Evolutionary conservation across 2,888 invertebrate species (phyloP).

Genomic region (Thymelicus sylvestris): DNA sequence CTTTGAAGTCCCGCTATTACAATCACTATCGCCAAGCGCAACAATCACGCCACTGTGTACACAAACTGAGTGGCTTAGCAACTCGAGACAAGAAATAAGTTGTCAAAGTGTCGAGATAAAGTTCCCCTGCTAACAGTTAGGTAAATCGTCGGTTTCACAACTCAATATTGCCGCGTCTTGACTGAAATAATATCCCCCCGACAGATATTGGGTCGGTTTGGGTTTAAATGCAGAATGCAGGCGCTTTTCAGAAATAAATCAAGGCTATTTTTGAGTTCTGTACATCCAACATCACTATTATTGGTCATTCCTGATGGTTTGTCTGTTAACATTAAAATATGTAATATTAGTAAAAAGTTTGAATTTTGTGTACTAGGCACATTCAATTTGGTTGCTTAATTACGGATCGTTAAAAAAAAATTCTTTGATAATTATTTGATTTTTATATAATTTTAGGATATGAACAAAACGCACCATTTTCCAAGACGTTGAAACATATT

Average conservation of each 20-base stretch:
- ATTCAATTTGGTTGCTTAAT: too few relatives aligned
- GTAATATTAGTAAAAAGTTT: too few relatives aligned
- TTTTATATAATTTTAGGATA: too few relatives aligned
- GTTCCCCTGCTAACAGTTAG: constrained; percentile 78
- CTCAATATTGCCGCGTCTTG: constrained; percentile 74
- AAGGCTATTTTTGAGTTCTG: background rate
- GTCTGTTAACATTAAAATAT: too few relatives aligned
- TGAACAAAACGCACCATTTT: too few relatives aligned
- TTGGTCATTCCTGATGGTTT: too few relatives aligned
- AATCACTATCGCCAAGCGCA: constrained; percentile 48
- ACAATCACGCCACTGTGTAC: constrained; percentile 71
- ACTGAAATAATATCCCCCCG: constrained; percentile 30
- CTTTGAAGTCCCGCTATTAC: constrained; percentile 35
- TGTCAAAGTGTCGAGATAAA: constrained; percentile 82
- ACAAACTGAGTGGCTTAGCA: constrained; percentile 75
- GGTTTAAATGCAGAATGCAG: constrained; percentile 15
- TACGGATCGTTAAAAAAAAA: too few relatives aligned
- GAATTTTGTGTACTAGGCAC: too few relatives aligned
- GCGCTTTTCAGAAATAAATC: background rate
- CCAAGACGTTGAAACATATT: too few relatives aligned
- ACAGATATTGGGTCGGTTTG: constrained; percentile 24
- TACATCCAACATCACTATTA: background rate
- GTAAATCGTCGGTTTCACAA: constrained; percentile 81
- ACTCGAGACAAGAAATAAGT: constrained; percentile 82
- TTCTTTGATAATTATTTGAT: too few relatives aligned